Evolutionary conservation across 1,140 invertebrate genomes (phyloP).

Genomic region (Temnothorax longispinosus): DNA sequence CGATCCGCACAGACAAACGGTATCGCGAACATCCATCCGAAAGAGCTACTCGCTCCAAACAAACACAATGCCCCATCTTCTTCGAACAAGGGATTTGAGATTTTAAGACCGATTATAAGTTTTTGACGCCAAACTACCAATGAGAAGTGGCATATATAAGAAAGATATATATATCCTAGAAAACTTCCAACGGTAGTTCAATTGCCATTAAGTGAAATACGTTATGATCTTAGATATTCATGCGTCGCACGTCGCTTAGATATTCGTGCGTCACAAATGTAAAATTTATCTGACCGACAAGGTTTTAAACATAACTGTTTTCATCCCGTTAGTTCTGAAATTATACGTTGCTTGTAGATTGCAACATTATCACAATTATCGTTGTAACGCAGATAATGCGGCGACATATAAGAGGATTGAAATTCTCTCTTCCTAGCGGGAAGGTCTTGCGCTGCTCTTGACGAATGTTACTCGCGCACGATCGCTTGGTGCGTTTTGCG

Average conservation of each 20-base stretch:
- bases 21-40: not conserved
- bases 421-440: slow-evolving; percentile 14
- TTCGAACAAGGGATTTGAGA: not conserved
- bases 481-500: not conserved
- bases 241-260: not conserved
- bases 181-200: not conserved
- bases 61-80: not conserved
- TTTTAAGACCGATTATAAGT: not conserved
- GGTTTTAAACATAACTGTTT: slow-evolving; percentile 7
- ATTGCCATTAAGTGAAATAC: not conserved
- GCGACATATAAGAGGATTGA: slow-evolving; percentile 6
- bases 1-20: slow-evolving; percentile 55
- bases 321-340: slow-evolving; percentile 15
- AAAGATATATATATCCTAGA: not conserved
- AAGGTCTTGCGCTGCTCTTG: not conserved
- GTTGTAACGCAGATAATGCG: slow-evolving; percentile 11
- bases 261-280: slow-evolving; percentile 9
- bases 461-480: slow-evolving; percentile 13
- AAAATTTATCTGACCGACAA: slow-evolving; percentile 12
- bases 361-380: slow-evolving; percentile 44
- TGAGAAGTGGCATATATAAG: not conserved
- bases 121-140: not conserved
- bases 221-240: slow-evolving; percentile 6
- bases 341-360: slow-evolving; percentile 36
- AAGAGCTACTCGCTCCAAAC: not conserved